phyloP scores from a whole-genome alignment of 2,113 vertebrate species.

The human (Homo sapiens) region GRCh38 chr17:69116501-69117000 shows the following conservation, averaged over 20 bases:
- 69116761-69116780: neutral
- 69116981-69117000: neutral
- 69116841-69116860: neutral
- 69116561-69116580: neutral
- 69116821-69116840: neutral
- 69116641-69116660: neutral
- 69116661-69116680: neutral
- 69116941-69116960: neutral
- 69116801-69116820: neutral
- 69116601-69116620: neutral
- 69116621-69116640: neutral
- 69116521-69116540: neutral
- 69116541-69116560: neutral
- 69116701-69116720: neutral
- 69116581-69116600: neutral
- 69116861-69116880: neutral
- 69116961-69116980: neutral
- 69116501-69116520: neutral
- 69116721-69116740: neutral
- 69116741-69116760: too few species aligned
- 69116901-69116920: neutral
- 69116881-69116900: neutral
- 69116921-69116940: neutral
- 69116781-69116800: rapidly evolving
- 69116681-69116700: neutral